These are phyloP conservation scores for Hofmannophila pseudospretella DNA, from an alignment of 2,888 invertebrate genomes.

Conservation along the genomic window DNA sequence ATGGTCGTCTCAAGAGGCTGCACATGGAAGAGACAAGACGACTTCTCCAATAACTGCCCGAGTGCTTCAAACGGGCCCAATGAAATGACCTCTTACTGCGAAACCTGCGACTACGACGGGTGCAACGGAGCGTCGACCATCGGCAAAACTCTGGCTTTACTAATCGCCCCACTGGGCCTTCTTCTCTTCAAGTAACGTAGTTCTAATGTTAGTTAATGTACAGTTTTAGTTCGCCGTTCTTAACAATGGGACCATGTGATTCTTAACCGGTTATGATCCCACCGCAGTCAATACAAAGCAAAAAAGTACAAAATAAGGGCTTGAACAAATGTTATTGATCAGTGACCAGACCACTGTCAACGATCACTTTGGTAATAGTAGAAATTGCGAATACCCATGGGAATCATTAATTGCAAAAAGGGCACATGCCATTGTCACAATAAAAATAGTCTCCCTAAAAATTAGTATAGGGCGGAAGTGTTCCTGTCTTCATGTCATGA, in stretches of 20 bases:
- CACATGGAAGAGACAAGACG: conserved; percentile 76
- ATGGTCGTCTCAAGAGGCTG: conserved; percentile 77
- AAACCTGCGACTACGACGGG: conserved; percentile 82
- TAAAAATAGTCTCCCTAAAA: too few species aligned
- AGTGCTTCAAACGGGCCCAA: conserved; percentile 64
- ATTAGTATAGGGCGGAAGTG: too few species aligned
- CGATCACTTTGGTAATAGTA: too few species aligned
- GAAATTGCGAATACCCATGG: too few species aligned
- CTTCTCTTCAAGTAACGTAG: conserved; percentile 59
- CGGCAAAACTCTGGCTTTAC: conserved; percentile 58
- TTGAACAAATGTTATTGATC: too few species aligned
- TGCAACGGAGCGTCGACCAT: conserved; percentile 79
- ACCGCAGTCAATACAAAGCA: conserved; percentile 15
- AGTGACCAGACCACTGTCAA: too few species aligned
- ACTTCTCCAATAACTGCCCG: conserved; percentile 70
- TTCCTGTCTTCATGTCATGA: too few species aligned
- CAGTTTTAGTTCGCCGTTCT: conserved; percentile 9
- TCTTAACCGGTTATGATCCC: conserved; percentile 18
- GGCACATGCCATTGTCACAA: too few species aligned
- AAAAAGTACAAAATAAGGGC: too few species aligned
- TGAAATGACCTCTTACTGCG: conserved; percentile 79
- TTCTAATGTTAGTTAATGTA: conserved; percentile 10
- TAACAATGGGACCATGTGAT: conserved; percentile 13
- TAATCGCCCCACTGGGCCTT: conserved; percentile 55
- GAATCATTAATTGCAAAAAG: too few species aligned